These are phyloP conservation scores for Pterocles orientalis DNA, from an alignment of 2,113 vertebrate genomes.

Conservation along the genomic window DNA sequence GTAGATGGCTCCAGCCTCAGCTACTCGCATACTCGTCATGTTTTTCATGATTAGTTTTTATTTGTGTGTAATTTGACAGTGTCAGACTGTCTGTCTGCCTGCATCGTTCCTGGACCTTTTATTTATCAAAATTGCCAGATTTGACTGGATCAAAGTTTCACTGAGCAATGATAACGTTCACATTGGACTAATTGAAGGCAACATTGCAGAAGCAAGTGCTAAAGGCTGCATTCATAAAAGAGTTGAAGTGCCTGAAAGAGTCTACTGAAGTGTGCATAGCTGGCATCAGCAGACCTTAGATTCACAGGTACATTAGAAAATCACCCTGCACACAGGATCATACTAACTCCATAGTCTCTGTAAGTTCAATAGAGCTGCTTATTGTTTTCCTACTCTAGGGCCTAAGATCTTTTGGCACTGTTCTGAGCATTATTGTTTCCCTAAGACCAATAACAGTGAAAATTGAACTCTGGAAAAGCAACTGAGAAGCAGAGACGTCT, in stretches of 20 bases:
- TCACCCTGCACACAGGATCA: not conserved
- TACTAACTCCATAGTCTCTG: not conserved
- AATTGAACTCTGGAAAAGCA: not conserved
- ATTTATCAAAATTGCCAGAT: not conserved
- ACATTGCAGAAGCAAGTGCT: not conserved
- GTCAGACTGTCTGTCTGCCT: not conserved
- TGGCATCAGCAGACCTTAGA: not conserved
- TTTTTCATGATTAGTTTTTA: not conserved
- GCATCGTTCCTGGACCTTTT: not conserved
- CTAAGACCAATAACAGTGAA: not conserved
- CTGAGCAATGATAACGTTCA: not conserved
- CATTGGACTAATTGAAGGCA: not conserved
- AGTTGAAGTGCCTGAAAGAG: not conserved
- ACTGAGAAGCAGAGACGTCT: not conserved
- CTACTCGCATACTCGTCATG: not conserved
- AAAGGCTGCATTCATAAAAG: not conserved
- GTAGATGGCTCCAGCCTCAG: not conserved
- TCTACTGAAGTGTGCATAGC: not conserved
- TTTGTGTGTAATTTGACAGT: not conserved
- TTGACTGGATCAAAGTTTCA: not conserved
- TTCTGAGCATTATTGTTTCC: not conserved
- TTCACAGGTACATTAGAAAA: not conserved
- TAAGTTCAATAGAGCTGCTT: not conserved
- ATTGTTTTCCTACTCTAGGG: not conserved
- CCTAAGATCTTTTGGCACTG: not conserved